Conservation (phyloP, 2,888 invertebrate genomes). For the Acronicta leporina region DNA sequence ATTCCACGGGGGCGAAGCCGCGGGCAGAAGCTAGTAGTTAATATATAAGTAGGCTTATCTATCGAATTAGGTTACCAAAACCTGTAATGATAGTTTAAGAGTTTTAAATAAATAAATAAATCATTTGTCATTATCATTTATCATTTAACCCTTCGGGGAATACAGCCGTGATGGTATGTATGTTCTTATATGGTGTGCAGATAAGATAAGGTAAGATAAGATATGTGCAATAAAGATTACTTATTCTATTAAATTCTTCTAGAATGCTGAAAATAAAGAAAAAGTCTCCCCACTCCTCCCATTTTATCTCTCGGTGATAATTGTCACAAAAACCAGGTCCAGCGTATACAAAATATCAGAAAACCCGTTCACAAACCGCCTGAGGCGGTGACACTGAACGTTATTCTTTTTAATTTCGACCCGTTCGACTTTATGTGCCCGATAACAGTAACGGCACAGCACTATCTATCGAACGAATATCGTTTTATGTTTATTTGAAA, state of each 20-base stretch:
- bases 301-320: slow-evolving; percentile 14
- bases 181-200: too few relatives aligned
- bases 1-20: too few relatives aligned
- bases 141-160: too few relatives aligned
- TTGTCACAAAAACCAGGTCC: slow-evolving; percentile 28
- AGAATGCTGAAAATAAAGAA: background rate
- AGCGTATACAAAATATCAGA: slow-evolving; percentile 50
- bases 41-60: too few relatives aligned
- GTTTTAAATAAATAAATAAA: too few relatives aligned
- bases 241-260: background rate
- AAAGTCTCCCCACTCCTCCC: background rate
- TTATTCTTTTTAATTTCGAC: slow-evolving; percentile 77
- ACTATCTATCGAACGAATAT: slow-evolving; percentile 67
- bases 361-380: slow-evolving; percentile 37
- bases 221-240: too few relatives aligned
- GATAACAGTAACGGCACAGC: slow-evolving; percentile 53
- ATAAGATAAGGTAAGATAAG: too few relatives aligned
- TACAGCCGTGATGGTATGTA: too few relatives aligned
- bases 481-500: slow-evolving; percentile 75
- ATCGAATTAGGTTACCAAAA: too few relatives aligned
- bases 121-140: too few relatives aligned
- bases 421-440: slow-evolving; percentile 72
- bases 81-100: too few relatives aligned
- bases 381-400: slow-evolving; percentile 63
- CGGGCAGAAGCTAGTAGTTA: too few relatives aligned